A percentile compares a stretch with the other conserved stretches of the same genome.
phyloP scores from a whole-genome alignment of 2,797 vertebrate species.

The Urocyon cinereoargenteus region DNA sequence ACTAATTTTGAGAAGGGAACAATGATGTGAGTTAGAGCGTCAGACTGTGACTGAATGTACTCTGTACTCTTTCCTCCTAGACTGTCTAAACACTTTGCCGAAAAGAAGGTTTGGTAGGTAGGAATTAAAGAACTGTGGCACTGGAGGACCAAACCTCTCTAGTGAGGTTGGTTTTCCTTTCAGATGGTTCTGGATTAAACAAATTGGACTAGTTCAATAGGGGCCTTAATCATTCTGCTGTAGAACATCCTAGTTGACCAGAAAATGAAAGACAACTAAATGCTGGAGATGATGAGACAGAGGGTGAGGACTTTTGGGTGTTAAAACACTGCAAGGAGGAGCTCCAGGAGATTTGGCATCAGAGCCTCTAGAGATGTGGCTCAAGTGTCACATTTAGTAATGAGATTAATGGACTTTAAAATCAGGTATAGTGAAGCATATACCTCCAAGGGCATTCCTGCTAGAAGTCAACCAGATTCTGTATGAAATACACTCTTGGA shows the following conservation, averaged over 20 bases:
- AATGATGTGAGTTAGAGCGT: neutral
- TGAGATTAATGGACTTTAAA: neutral
- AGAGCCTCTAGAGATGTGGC: neutral
- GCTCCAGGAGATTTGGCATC: neutral
- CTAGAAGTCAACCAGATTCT: constrained; percentile 31
- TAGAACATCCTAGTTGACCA: neutral
- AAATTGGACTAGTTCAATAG: neutral
- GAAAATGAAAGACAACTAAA: constrained; percentile 33
- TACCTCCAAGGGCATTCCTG: neutral
- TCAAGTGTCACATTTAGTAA: neutral
- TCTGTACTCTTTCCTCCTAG: neutral
- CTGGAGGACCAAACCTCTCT: neutral
- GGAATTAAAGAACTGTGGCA: neutral
- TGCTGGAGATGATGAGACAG: neutral
- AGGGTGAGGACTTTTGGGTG: neutral
- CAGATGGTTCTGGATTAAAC: neutral
- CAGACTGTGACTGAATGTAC: neutral
- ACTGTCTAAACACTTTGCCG: neutral
- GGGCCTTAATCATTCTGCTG: neutral
- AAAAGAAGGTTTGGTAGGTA: neutral
- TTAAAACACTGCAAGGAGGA: neutral
- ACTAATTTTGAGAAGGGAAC: neutral
- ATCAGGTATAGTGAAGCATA: neutral
- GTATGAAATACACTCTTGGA: constrained; percentile 48
- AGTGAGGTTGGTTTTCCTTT: neutral